A percentile compares a stretch with the other conserved stretches of the same genome.
Evolutionary conservation across 2,888 invertebrate species (phyloP).

Genomic region (Drosophila barbarae): DNA sequence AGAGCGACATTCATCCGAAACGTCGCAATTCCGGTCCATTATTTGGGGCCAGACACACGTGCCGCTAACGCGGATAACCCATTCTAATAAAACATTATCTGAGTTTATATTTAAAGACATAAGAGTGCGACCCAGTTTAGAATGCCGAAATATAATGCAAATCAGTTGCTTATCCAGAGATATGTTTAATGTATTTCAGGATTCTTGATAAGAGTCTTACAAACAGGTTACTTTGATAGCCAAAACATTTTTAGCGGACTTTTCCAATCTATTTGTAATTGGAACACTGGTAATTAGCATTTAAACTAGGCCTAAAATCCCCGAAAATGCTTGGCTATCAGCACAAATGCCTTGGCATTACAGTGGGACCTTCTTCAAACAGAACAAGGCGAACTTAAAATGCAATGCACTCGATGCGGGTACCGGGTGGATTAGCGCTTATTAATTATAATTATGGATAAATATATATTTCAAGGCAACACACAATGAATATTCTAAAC

Average conservation of each 20-base stretch:
- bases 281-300: conserved; percentile 30
- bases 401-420: conserved; percentile 7
- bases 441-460: neutral
- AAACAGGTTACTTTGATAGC: neutral
- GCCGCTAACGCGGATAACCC: conserved; percentile 20
- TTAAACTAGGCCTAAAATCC: conserved; percentile 35
- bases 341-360: conserved; percentile 22
- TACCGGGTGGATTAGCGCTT: neutral
- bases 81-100: conserved; percentile 10
- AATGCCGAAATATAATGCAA: conserved; percentile 1
- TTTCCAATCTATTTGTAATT: conserved; percentile 19
- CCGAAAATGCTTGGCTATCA: conserved; percentile 11
- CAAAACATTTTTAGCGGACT: neutral
- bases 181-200: conserved; percentile 1
- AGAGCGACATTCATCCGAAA: conserved; percentile 23
- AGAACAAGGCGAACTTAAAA: neutral
- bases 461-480: conserved; percentile 14
- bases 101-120: neutral
- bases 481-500: conserved; percentile 20
- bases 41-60: conserved; percentile 35
- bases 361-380: conserved; percentile 2
- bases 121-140: neutral
- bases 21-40: conserved; percentile 48
- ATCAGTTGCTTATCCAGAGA: neutral
- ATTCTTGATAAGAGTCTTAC: conserved; percentile 8